phyloP scores from a whole-genome alignment of 1,140 invertebrate genomes.

The Harlomillsia oculata region DNA sequence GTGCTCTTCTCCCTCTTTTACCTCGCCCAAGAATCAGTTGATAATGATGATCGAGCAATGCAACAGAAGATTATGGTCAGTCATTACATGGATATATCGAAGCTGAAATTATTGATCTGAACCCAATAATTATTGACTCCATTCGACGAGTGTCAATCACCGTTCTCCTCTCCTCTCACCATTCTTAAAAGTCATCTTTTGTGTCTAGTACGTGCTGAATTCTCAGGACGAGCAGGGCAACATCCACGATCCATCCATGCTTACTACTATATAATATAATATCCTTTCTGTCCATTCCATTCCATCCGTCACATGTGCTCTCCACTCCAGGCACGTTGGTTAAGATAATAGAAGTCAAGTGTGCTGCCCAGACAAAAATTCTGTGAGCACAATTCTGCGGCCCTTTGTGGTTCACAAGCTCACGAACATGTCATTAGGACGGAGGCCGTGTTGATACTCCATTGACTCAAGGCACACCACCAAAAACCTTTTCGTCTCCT shows the following conservation, averaged over 20 bases:
- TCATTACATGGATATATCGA: conserved; percentile 25
- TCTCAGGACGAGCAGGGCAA: too few species aligned
- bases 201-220: too few species aligned
- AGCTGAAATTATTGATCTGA: conserved; percentile 27
- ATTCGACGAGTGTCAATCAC: conserved; percentile 3
- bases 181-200: too few species aligned
- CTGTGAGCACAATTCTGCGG: conserved; percentile 10
- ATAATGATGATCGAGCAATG: neutral
- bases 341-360: conserved; percentile 2
- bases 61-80: conserved; percentile 13
- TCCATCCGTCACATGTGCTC: too few species aligned
- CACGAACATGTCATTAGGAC: conserved; percentile 29
- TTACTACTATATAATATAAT: too few species aligned
- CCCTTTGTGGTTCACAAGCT: conserved; percentile 24
- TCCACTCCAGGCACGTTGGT: too few species aligned
- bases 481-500: conserved; percentile 9
- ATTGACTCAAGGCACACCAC: conserved; percentile 8
- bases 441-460: conserved; percentile 8
- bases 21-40: neutral
- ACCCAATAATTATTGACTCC: conserved; percentile 30
- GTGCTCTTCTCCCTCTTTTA: too few species aligned
- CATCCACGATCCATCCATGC: too few species aligned
- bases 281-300: too few species aligned
- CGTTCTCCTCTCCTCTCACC: too few species aligned
- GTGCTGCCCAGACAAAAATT: neutral